phyloP scores from a whole-genome alignment of 30 jellyfish, hydroid and myxozoan genomes.

The Morbakka virulenta region DNA sequence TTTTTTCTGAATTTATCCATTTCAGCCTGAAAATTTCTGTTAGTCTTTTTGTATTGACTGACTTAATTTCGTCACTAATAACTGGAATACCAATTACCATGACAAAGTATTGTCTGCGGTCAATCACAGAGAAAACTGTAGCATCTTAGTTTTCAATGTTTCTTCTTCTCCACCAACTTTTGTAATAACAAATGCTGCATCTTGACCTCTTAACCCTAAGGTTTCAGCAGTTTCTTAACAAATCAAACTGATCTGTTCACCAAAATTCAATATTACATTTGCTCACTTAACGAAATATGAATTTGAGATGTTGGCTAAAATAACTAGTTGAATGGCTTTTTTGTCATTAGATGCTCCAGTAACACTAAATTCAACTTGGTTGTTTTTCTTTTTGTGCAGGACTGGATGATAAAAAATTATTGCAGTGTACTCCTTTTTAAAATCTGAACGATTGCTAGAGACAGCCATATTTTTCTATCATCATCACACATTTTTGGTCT shows the following conservation, averaged over 20 bases:
- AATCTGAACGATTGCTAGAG: slow-evolving; percentile 21
- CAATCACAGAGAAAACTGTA: slow-evolving; percentile 30
- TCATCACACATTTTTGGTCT: slow-evolving; percentile 73
- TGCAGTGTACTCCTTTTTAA: slow-evolving; percentile 38
- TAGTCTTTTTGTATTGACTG: slow-evolving; percentile 23
- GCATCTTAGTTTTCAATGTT: slow-evolving; percentile 40
- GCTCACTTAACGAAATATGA: slow-evolving; percentile 36
- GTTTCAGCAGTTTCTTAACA: slow-evolving; percentile 45
- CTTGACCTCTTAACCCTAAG: slow-evolving; percentile 50
- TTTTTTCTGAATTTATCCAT: slow-evolving; percentile 22
- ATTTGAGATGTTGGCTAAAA: slow-evolving; percentile 48
- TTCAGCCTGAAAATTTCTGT: slow-evolving; percentile 19
- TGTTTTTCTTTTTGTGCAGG: slow-evolving; percentile 20
- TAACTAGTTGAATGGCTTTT: slow-evolving; percentile 44
- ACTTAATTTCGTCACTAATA: slow-evolving; percentile 28
- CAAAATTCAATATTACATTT: slow-evolving; percentile 54
- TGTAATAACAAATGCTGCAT: slow-evolving; percentile 24
- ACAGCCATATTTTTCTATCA: slow-evolving; percentile 51
- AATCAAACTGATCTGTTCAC: slow-evolving; percentile 61
- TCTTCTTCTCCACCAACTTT: slow-evolving; percentile 68
- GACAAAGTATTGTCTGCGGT: slow-evolving; percentile 15
- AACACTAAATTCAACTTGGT: slow-evolving; percentile 34
- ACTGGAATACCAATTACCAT: slow-evolving; percentile 53
- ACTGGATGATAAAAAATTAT: slow-evolving; percentile 28
- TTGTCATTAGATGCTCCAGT: slow-evolving; percentile 41